Evolutionary conservation across 1,140 invertebrate species (phyloP).

Genomic region (Tetranychus urticae): DNA sequence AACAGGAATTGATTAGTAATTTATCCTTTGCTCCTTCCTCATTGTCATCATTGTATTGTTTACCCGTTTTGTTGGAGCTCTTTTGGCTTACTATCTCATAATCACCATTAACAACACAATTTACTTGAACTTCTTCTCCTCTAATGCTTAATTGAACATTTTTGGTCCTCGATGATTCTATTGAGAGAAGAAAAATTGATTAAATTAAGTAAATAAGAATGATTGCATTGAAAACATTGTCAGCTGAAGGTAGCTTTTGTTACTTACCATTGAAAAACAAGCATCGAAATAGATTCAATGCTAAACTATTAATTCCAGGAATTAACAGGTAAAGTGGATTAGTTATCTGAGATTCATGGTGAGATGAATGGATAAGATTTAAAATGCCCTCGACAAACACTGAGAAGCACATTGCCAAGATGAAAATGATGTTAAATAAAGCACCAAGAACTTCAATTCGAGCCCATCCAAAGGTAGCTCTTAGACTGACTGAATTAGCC

Average conservation of each 20-base stretch:
- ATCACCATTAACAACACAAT: constrained; percentile 2
- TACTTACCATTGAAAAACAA: constrained; percentile 40
- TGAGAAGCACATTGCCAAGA: constrained; percentile 57
- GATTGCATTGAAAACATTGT: not conserved
- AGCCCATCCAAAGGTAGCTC: constrained; percentile 66
- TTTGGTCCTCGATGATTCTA: not conserved
- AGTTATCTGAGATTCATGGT: constrained; percentile 29
- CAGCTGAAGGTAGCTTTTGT: not conserved
- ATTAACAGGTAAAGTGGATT: constrained; percentile 46
- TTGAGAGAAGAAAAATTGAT: not conserved
- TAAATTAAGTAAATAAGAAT: not conserved
- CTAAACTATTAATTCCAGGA: constrained; percentile 36
- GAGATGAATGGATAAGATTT: constrained; percentile 24
- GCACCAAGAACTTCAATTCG: constrained; percentile 57
- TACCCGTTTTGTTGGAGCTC: too few species aligned
- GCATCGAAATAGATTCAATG: constrained; percentile 43
- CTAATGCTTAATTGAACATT: constrained; percentile 7
- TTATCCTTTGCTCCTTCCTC: too few species aligned
- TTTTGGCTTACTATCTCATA: not conserved
- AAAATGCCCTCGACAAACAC: constrained; percentile 53
- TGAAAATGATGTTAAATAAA: constrained; percentile 52
- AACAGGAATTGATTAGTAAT: too few species aligned
- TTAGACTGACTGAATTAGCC: constrained; percentile 58
- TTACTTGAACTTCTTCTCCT: constrained; percentile 10
- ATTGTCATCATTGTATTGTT: too few species aligned